A percentile compares a stretch with the other conserved stretches of the same genome.
These are phyloP conservation scores for Odontamblyopus rebecca DNA, from an alignment of 2,797 vertebrate species.

Conservation along the genomic window DNA sequence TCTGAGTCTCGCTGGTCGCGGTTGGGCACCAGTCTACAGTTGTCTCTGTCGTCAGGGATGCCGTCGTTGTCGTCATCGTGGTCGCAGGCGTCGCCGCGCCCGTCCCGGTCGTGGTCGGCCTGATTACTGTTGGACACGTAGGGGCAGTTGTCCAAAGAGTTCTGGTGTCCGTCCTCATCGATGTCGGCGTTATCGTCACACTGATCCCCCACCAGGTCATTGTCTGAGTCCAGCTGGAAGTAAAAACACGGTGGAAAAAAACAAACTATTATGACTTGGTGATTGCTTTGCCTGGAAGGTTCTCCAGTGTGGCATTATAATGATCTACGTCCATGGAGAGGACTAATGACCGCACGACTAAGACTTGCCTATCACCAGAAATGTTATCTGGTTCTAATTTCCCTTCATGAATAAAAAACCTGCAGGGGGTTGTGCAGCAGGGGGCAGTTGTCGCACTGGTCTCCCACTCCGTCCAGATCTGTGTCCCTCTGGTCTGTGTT, in stretches of 20 bases:
- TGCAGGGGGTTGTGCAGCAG: conserved; percentile 92
- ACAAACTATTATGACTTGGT: no score
- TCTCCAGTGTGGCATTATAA: no score
- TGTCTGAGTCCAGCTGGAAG: conserved; percentile 86
- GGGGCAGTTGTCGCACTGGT: conserved; percentile 97
- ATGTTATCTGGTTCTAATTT: no score
- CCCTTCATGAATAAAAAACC: conserved; percentile 63
- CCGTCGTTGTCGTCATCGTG: conserved; percentile 94
- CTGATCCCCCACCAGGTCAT: conserved; percentile 92
- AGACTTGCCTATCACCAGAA: no score
- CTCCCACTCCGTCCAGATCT: conserved; percentile 92
- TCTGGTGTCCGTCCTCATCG: conserved; percentile 95
- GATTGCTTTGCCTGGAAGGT: no score
- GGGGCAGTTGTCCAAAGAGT: conserved; percentile 96
- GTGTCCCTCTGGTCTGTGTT: conserved; percentile 96
- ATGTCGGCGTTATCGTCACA: conserved; percentile 94
- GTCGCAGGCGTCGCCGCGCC: conserved; percentile 92
- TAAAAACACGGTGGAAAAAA: conserved; percentile 4
- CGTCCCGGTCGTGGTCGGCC: conserved; percentile 92
- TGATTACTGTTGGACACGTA: conserved; percentile 94
- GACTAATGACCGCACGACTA: no score
- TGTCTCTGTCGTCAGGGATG: conserved; percentile 92
- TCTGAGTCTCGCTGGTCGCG: conserved; percentile 85
- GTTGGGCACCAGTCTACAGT: conserved; percentile 91
- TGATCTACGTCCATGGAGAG: no score